Conservation (phyloP, 2,113 vertebrate genomes). For the Morone saxatilis region DNA sequence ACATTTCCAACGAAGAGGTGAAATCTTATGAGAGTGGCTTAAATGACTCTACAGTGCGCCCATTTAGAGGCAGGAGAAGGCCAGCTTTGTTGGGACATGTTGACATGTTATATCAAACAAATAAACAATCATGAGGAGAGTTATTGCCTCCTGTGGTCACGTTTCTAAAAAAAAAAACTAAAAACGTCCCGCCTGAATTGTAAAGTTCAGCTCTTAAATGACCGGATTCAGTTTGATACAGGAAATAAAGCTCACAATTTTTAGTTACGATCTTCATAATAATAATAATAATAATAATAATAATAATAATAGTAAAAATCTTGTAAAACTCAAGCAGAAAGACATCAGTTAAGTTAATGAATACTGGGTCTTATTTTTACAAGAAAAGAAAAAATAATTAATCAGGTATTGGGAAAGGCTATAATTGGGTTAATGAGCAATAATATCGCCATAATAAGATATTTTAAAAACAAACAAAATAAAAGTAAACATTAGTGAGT, state of each 20-base stretch:
- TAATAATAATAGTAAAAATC: background rate
- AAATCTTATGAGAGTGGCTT: constrained; percentile 78
- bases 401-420: background rate
- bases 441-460: background rate
- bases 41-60: constrained; percentile 78
- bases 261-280: background rate
- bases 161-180: constrained; percentile 37
- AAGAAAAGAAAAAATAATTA: background rate
- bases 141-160: constrained; percentile 70
- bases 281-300: background rate
- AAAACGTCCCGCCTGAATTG: background rate
- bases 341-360: background rate
- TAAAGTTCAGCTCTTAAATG: constrained; percentile 34
- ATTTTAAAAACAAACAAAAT: background rate
- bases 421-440: background rate
- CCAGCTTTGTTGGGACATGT: constrained; percentile 77
- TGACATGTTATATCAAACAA: constrained; percentile 83
- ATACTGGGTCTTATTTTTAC: background rate
- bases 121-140: constrained; percentile 79
- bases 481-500: background rate
- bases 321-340: background rate
- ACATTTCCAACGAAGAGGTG: constrained; percentile 79
- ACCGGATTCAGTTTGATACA: background rate
- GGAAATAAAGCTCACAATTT: background rate
- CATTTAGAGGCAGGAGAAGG: constrained; percentile 81